phyloP scores from a whole-genome alignment of 2,888 invertebrate species.

The Volucella inflata region DNA sequence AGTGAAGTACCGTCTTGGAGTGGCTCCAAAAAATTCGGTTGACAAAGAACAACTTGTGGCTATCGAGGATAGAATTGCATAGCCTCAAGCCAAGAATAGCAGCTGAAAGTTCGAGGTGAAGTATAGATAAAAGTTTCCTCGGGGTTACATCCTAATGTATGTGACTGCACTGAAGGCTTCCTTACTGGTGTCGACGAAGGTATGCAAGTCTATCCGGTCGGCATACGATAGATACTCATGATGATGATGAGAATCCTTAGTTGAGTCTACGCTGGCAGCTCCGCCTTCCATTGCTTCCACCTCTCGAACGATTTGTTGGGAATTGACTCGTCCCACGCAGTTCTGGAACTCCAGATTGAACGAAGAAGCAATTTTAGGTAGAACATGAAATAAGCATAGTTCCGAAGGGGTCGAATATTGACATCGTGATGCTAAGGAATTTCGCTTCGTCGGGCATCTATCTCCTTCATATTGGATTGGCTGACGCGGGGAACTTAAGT shows the following conservation, averaged over 20 bases:
- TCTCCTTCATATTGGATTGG: background rate
- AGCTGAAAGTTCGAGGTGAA: constrained; percentile 29
- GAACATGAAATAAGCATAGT: constrained; percentile 17
- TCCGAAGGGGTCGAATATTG: constrained; percentile 21
- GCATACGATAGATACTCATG: background rate
- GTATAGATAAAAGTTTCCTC: no score
- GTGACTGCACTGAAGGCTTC: constrained; percentile 56
- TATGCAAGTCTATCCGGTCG: constrained; percentile 1
- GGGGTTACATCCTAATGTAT: no score
- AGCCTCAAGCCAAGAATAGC: constrained; percentile 28
- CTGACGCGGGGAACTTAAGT: constrained; percentile 25
- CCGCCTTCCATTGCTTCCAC: constrained; percentile 27
- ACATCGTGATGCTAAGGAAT: constrained; percentile 66
- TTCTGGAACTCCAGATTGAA: no score
- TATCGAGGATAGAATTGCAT: background rate
- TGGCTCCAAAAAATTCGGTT: background rate
- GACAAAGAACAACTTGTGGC: no score
- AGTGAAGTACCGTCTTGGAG: constrained; percentile 44
- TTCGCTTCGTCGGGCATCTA: constrained; percentile 61
- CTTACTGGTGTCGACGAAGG: constrained; percentile 30
- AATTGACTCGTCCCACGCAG: no score
- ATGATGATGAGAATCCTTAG: background rate
- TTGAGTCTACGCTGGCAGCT: constrained; percentile 1
- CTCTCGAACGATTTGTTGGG: no score
- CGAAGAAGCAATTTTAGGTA: background rate